Conservation (phyloP, 30 jellyfish, hydroid and myxozoan species). For the Hydra vulgaris region DNA sequence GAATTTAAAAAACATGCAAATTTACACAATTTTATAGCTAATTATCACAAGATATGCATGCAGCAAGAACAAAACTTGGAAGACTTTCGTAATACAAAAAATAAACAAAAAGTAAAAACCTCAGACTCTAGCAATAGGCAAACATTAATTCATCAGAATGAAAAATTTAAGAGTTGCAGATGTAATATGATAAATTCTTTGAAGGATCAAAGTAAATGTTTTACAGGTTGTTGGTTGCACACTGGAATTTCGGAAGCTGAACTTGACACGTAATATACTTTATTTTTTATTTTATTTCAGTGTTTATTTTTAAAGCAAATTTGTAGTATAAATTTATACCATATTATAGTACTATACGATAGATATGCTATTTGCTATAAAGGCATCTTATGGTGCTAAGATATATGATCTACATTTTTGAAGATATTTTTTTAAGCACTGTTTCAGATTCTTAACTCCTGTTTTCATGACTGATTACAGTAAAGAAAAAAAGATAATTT, state of each 20-base stretch:
- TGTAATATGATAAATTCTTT: neutral
- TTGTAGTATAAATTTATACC: too few species aligned
- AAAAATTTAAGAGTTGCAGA: neutral
- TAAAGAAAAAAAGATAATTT: too few species aligned
- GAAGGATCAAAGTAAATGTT: slow-evolving; percentile 6
- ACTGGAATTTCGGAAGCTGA: slow-evolving; percentile 16
- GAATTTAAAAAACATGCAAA: slow-evolving; percentile 14
- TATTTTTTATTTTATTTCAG: neutral
- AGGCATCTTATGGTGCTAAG: too few species aligned
- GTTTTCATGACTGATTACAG: too few species aligned
- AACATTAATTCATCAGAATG: neutral
- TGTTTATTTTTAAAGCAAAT: too few species aligned
- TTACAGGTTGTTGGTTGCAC: slow-evolving; percentile 21
- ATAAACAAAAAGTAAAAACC: neutral
- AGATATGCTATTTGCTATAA: too few species aligned
- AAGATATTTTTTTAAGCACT: too few species aligned
- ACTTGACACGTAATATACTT: neutral
- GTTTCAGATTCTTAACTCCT: too few species aligned
- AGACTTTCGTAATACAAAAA: neutral
- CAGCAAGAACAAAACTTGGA: neutral
- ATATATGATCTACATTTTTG: too few species aligned
- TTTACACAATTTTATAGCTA: slow-evolving; percentile 12
- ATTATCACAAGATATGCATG: slow-evolving; percentile 13
- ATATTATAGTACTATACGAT: too few species aligned
- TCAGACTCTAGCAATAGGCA: neutral